Evolutionary conservation across 2,888 invertebrate genomes (phyloP).

Genomic region (Ommatoiulus sabulosus): DNA sequence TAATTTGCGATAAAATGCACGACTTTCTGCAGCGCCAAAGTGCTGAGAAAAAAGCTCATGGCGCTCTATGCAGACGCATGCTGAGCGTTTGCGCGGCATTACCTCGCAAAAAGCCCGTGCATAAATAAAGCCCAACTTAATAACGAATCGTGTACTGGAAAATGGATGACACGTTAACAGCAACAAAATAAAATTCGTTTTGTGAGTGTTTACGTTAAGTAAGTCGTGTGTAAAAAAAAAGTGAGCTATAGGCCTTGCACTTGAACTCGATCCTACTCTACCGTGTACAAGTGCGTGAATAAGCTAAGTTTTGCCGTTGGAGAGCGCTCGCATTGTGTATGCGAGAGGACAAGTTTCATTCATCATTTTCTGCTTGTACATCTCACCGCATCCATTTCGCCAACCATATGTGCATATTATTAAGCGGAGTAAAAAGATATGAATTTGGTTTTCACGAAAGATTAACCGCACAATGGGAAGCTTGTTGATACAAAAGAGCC

Average conservation of each 20-base stretch:
- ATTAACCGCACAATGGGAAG: conserved; percentile 48
- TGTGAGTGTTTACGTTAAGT: conserved; percentile 1
- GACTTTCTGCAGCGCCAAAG: too few relatives aligned
- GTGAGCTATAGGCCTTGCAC: conserved; percentile 11
- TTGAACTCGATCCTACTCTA: conserved; percentile 39
- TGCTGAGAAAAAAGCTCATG: too few relatives aligned
- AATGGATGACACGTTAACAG: neutral
- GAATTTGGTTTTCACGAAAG: conserved; percentile 48
- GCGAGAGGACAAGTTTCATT: conserved; percentile 42
- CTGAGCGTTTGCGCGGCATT: too few relatives aligned
- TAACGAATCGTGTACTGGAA: neutral
- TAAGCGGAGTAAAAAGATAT: conserved; percentile 47
- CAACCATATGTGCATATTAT: neutral
- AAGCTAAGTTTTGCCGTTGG: neutral
- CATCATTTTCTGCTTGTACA: conserved; percentile 31
- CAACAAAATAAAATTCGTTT: neutral
- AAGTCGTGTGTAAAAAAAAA: neutral
- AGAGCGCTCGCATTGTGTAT: conserved; percentile 27
- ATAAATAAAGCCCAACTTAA: neutral
- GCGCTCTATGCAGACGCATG: too few relatives aligned
- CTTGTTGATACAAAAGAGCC: conserved; percentile 46
- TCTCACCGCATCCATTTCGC: conserved; percentile 29
- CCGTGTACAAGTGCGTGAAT: conserved; percentile 4
- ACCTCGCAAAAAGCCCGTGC: too few relatives aligned
- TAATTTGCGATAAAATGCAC: too few relatives aligned